A percentile compares a stretch with the other conserved stretches of the same genome.
Evolutionary conservation across 2,888 invertebrate species (phyloP).

Genomic region (Blomia tropicalis): DNA sequence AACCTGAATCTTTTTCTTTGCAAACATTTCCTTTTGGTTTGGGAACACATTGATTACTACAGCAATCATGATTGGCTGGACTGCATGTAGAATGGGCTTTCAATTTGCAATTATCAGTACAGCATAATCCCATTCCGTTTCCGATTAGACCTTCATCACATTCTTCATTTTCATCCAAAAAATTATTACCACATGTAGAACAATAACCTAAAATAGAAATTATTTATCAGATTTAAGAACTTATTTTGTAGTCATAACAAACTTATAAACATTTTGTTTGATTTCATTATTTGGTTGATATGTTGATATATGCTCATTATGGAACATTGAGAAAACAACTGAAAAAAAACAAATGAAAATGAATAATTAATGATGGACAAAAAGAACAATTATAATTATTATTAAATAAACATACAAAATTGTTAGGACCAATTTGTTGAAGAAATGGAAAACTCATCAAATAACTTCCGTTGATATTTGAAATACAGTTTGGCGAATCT

Average conservation of each 20-base stretch:
- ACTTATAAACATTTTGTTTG: not conserved
- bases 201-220: not conserved
- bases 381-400: not conserved
- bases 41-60: not conserved
- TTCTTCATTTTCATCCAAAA: not conserved
- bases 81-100: not conserved
- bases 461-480: conserved; percentile 83
- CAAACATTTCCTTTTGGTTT: not conserved
- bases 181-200: not conserved
- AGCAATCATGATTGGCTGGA: not conserved
- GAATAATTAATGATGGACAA: too few relatives aligned
- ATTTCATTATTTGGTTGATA: not conserved
- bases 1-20: not conserved
- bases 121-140: not conserved
- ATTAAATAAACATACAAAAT: not conserved
- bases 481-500: conserved; percentile 84
- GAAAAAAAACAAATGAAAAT: not conserved
- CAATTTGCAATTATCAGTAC: not conserved
- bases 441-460: conserved; percentile 47
- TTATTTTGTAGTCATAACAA: not conserved
- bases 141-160: not conserved
- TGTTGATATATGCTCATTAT: not conserved
- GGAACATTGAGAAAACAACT: not conserved
- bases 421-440: not conserved
- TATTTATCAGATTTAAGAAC: not conserved